Base-by-base conservation (phyloP, 1,140 invertebrate species). In the Drosophila nigrodunni region DNA sequence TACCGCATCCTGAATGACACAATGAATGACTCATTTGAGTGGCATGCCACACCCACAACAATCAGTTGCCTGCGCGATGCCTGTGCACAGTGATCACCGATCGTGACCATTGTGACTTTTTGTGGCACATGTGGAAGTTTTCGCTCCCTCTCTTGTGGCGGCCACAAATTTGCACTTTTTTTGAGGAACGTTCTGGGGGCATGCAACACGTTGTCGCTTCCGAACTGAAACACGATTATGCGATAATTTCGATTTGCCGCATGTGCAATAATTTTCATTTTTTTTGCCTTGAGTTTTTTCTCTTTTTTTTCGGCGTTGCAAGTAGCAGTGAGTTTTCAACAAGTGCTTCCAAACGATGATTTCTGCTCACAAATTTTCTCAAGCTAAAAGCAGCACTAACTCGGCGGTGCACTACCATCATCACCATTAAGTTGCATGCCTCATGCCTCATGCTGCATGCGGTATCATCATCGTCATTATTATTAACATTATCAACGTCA, bases 141-240 rank as follows among this genome's bases (percentile, higher is more conserved):
- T 52, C 67, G n/a, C 55, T 52, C 4, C 5, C n/a, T 43, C 11
- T 13, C 41, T 43, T n/a, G 41, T 43, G 41, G 41, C 77, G 77
- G 72, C 81, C 73, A 77, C 80, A 85, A 85, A 85, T 85, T 85
- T 85, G 81, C 81, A 77, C 77, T 82, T 76, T 64, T 64, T 15
- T 44, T 75, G 80, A 54, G 74, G 64, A 78, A 82, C 64, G 76
- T 67, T 78, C 72, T 69, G 37, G 44, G 41, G 9, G 65, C 55
- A 59, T 61, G 67, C 58, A 58, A 44, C 47, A 41, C 41, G 66
- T 44, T 62, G 67, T 70, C 67, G 80, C 80, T 82, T 78, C 55
- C n/a, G 57, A 18, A 11, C 11, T 25, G 25, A 34, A 50, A 54
- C 50, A 54, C 50, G 50, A 54, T 54, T 54, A 54, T 74, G 71